A percentile compares a stretch with the other conserved stretches of the same genome.
Evolutionary conservation across 2,797 vertebrate genomes (phyloP).

Genomic region (Cryptoblepharus egeriae): DNA sequence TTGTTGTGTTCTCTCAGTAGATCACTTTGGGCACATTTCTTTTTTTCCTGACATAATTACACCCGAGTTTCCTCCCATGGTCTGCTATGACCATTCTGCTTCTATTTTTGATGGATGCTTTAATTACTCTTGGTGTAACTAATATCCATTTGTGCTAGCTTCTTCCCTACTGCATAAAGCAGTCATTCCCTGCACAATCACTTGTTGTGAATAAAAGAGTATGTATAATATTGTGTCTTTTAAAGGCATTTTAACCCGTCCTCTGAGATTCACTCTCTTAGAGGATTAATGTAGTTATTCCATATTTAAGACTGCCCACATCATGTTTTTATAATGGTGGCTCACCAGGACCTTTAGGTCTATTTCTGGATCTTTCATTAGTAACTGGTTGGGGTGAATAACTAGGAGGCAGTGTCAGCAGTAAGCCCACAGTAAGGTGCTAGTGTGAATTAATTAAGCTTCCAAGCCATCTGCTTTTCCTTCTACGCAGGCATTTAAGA

Average conservation of each 20-base stretch:
- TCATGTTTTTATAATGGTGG: no score
- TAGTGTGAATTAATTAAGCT: background rate
- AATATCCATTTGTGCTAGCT: background rate
- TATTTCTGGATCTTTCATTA: no score
- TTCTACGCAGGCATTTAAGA: background rate
- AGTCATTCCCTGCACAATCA: background rate
- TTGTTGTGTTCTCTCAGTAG: background rate
- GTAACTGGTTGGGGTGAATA: no score
- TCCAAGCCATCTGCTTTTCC: background rate
- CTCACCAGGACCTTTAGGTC: no score
- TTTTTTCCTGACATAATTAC: background rate
- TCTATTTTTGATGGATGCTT: background rate
- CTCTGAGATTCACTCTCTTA: background rate
- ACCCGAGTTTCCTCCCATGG: background rate
- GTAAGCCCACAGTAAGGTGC: background rate
- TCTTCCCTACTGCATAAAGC: background rate
- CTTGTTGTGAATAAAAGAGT: background rate
- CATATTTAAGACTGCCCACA: no score
- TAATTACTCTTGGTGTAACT: background rate
- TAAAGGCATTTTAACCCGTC: background rate
- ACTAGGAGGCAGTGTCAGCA: background rate
- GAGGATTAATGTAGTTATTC: background rate
- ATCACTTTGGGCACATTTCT: background rate
- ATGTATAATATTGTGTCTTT: background rate
- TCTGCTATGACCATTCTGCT: background rate